Base-by-base conservation (phyloP, 2,113 vertebrate genomes). In the Epinephelus cyanopodus region DNA sequence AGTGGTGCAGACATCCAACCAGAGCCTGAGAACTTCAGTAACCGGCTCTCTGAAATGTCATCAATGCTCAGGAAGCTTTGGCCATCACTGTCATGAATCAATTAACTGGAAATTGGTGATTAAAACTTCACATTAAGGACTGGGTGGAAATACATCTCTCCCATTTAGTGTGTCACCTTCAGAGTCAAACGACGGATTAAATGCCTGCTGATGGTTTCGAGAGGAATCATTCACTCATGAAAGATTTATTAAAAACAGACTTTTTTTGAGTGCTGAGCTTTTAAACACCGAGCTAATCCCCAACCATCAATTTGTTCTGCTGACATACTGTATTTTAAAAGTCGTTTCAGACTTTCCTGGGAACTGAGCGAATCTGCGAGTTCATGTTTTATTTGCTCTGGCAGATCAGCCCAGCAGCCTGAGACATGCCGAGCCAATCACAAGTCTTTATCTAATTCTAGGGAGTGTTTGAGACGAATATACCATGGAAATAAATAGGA, bases 1-100 rank as follows among this genome's bases (percentile, higher is more conserved):
- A 70, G 21, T 67, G 56, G 11, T 50, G 33, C 57, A 83, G 52
- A 70, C 77, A 62, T 83, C 63, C 71, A 74, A 66, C 17, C 18
- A 70, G 0, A 66, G 18, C 19, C 42, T 13, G 10, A 33, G 2
- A 50, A 60, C 47, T 47, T 25, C 47, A 56, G 39, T 60, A 25
- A 23, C 18, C 64, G 47, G 62, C 23, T 63, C 65, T 72, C 25
- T 29, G 29, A 18, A 11, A 11, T 17, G 70, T 29, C 17, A 25
- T 63, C 27, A 52, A 13, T 60, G 21, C 17, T 68, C 18, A 53
- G 19, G 6, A n/a, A 69, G 48, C 50, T 53, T 53, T 68, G 19
- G 47, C 25, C 48, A 21, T 53, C 66, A 37, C 66, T 53, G 27
- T 69, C 48, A 37, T 15, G 12, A 37, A 37, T 69, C 11, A 66